Conservation (phyloP, 2,113 vertebrate genomes). For the Porphyrio hochstetteri region DNA sequence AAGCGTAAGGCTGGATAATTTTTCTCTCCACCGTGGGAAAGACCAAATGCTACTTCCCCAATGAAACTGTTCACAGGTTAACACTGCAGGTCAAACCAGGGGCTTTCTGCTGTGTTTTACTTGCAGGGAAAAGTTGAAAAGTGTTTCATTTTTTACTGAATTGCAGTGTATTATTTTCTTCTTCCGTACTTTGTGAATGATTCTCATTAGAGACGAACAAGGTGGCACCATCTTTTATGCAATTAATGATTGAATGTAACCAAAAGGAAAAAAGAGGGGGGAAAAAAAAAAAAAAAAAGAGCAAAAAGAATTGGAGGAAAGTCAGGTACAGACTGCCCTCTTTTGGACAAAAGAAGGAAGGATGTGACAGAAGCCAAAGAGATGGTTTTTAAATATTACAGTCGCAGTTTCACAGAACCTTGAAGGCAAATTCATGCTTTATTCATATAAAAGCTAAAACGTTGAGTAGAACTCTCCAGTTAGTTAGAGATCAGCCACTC, state of each 20-base stretch:
- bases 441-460: constrained; percentile 3
- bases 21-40: neutral
- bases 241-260: neutral
- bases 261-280: too few species aligned
- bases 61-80: neutral
- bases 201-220: neutral
- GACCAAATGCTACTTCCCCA: neutral
- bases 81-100: rapidly evolving
- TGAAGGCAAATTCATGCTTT: constrained; percentile 4
- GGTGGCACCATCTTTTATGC: neutral
- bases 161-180: neutral
- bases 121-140: neutral
- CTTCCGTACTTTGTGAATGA: neutral
- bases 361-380: neutral
- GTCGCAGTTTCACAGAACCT: neutral
- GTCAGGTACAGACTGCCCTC: constrained; percentile 47
- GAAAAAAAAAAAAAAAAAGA: too few species aligned
- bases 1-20: neutral
- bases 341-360: neutral
- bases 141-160: neutral
- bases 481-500: constrained; percentile 2
- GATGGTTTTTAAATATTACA: neutral
- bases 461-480: neutral
- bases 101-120: neutral
- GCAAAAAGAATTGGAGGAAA: neutral